Evolutionary conservation across 2,797 vertebrate species (phyloP).

Genomic region (Acropternis orthonyx): DNA sequence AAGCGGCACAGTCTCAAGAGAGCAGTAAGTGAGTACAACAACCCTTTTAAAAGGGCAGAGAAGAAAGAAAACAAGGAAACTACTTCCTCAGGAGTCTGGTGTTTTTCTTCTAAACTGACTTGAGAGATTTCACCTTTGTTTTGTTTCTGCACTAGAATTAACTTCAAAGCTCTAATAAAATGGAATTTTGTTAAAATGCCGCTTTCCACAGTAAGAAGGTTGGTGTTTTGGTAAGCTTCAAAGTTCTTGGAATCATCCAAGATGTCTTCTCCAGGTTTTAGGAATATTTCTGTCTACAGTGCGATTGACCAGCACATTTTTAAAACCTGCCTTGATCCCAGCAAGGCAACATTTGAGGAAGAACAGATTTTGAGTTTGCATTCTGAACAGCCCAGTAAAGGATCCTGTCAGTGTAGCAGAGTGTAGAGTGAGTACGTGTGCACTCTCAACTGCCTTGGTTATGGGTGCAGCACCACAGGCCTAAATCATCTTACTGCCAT

Average conservation of each 20-base stretch:
- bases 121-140: not conserved
- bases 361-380: not conserved
- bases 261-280: not conserved
- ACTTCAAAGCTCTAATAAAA: not conserved
- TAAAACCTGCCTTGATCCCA: not conserved
- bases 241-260: not conserved
- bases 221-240: not conserved
- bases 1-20: not conserved
- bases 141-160: not conserved
- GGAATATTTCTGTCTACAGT: not conserved
- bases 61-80: slow-evolving; percentile 1
- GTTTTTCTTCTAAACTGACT: not conserved
- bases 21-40: not conserved
- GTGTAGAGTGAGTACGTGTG: no score
- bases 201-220: not conserved
- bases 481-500: not conserved
- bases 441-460: not conserved
- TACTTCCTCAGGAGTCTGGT: not conserved
- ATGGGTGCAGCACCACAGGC: not conserved
- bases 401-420: not conserved
- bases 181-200: not conserved
- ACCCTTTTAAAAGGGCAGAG: not conserved
- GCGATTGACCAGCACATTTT: accelerated
- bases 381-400: not conserved
- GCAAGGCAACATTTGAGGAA: not conserved